Conservation (phyloP, 2,113 vertebrate genomes). For the Solea senegalensis region DNA sequence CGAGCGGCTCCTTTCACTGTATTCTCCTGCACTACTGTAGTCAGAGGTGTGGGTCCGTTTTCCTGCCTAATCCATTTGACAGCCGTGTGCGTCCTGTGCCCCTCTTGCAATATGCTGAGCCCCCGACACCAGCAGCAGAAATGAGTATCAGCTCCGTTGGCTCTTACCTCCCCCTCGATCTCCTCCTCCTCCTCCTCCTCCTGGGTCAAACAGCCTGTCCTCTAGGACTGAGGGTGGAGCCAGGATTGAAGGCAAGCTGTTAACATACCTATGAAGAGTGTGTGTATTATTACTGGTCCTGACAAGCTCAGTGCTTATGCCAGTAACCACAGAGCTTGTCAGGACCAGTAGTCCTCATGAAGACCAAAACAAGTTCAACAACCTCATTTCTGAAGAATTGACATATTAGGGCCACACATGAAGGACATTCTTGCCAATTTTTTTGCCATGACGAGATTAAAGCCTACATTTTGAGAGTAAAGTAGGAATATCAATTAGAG, state of each 20-base stretch:
- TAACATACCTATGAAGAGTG: slow-evolving; percentile 67
- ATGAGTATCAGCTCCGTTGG: slow-evolving; percentile 69
- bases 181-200: slow-evolving; percentile 74
- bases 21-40: slow-evolving; percentile 21
- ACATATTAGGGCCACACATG: no score
- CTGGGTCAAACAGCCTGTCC: slow-evolving; percentile 73
- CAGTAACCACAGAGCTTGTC: no score
- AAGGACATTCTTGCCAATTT: no score
- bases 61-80: slow-evolving; percentile 55
- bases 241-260: slow-evolving; percentile 45
- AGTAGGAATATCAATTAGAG: no score
- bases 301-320: no score
- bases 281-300: no score
- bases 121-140: slow-evolving; percentile 62
- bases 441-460: no score
- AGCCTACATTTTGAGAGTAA: no score
- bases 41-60: slow-evolving; percentile 29
- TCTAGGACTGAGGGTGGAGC: slow-evolving; percentile 73
- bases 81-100: slow-evolving; percentile 33
- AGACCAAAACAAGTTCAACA: no score
- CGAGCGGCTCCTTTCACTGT: slow-evolving; percentile 26
- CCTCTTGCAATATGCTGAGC: slow-evolving; percentile 57
- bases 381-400: no score
- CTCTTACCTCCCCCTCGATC: slow-evolving; percentile 37
- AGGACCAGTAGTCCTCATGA: no score